phyloP scores from a whole-genome alignment of 1,140 invertebrate genomes.

The Neodiprion virginianus region DNA sequence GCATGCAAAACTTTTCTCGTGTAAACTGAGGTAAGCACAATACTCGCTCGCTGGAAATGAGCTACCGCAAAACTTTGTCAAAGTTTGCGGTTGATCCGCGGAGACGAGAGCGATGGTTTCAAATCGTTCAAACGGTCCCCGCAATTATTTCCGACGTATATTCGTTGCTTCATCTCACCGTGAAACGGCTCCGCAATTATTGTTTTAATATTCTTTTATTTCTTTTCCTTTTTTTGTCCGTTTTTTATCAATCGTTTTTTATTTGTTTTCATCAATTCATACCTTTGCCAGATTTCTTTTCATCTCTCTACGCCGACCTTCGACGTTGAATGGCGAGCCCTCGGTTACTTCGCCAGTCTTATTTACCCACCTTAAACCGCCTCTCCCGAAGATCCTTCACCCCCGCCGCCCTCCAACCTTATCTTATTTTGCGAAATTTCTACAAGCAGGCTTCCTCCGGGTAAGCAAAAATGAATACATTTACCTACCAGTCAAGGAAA shows the following conservation, averaged over 20 bases:
- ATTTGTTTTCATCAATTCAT: too few relatives aligned
- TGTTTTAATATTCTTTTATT: too few relatives aligned
- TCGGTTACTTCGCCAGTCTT: not conserved
- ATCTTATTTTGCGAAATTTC: not conserved
- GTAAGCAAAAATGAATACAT: not conserved
- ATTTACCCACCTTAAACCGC: not conserved
- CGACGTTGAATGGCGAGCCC: not conserved
- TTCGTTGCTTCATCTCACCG: not conserved
- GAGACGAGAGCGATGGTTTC: constrained; percentile 23
- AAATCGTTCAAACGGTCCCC: not conserved
- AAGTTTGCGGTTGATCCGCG: constrained; percentile 36
- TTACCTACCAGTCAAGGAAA: not conserved
- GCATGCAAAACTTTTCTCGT: constrained; percentile 37
- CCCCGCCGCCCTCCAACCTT: not conserved
- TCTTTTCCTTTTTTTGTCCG: too few relatives aligned
- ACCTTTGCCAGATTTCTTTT: not conserved
- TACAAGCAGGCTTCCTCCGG: not conserved
- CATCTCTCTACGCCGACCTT: not conserved
- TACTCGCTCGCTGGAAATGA: constrained; percentile 32
- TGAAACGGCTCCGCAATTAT: too few relatives aligned
- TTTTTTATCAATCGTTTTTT: too few relatives aligned
- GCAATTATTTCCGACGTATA: not conserved
- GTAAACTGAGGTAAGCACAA: constrained; percentile 32
- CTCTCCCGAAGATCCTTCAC: not conserved
- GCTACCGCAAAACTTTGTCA: constrained; percentile 29